These are phyloP conservation scores for Synchiropus splendidus DNA, from an alignment of 2,113 vertebrate genomes.

Conservation along the genomic window DNA sequence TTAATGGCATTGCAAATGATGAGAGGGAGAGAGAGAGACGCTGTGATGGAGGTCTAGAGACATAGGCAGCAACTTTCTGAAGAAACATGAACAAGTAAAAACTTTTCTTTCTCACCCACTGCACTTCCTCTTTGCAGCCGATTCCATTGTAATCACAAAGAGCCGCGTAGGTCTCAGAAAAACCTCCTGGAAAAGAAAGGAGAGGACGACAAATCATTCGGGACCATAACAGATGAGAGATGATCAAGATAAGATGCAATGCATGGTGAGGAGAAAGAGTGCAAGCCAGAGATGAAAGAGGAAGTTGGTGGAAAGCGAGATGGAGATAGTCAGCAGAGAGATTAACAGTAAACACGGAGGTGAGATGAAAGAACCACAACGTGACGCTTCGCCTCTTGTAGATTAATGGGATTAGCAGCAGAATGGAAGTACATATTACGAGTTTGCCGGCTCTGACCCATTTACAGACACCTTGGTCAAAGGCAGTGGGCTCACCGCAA, in stretches of 20 bases:
- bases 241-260: constrained; percentile 2
- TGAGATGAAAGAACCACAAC: constrained; percentile 43
- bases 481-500: constrained; percentile 64
- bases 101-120: constrained; percentile 59
- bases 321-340: constrained; percentile 3
- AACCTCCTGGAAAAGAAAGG: constrained; percentile 56
- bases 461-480: no score
- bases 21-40: no score
- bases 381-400: constrained; percentile 31
- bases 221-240: background rate
- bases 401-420: constrained; percentile 44
- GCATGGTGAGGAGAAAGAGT: background rate
- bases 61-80: no score
- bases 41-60: no score
- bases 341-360: constrained; percentile 31
- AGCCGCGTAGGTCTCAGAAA: constrained; percentile 71
- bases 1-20: background rate
- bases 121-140: constrained; percentile 73
- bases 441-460: no score
- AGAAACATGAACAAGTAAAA: no score
- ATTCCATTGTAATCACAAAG: constrained; percentile 74
- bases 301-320: constrained; percentile 6
- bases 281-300: constrained; percentile 30
- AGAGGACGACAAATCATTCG: constrained; percentile 19
- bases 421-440: constrained; percentile 4